These are phyloP conservation scores for Hecatera dysodea DNA, from an alignment of 2,888 invertebrate genomes.

Conservation along the genomic window DNA sequence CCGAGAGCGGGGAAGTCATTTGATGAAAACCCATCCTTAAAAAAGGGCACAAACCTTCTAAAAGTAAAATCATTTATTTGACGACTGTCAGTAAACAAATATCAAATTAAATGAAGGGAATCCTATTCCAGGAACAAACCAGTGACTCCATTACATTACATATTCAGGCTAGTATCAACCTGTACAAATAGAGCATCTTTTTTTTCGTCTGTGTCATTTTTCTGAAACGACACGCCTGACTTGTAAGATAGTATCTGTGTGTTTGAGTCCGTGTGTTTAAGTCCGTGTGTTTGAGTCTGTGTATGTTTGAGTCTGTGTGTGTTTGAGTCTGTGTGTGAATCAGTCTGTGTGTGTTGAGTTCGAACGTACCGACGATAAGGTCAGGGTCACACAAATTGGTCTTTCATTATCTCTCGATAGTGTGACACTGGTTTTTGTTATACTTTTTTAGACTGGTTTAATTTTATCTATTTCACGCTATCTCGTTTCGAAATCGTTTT, in stretches of 20 bases:
- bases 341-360: constrained; percentile 36
- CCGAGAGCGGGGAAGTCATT: too few species aligned
- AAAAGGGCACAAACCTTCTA: too few species aligned
- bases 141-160: too few species aligned
- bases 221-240: constrained; percentile 2
- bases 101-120: too few species aligned
- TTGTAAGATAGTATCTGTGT: constrained; percentile 34
- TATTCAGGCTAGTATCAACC: constrained; percentile 6
- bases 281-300: constrained; percentile 49
- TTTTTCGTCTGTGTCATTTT: constrained; percentile 23
- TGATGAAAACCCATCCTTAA: too few species aligned
- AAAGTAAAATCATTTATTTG: too few species aligned
- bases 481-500: constrained; percentile 43
- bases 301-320: constrained; percentile 24
- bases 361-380: constrained; percentile 66
- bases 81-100: too few species aligned
- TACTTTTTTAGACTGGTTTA: constrained; percentile 42
- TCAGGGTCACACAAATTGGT: constrained; percentile 68
- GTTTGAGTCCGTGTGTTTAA: constrained; percentile 44
- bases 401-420: constrained; percentile 55
- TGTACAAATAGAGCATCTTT: constrained; percentile 5
- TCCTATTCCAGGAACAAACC: too few species aligned
- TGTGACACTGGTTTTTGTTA: constrained; percentile 49
- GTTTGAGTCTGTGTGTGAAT: constrained; percentile 40
- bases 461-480: constrained; percentile 49